Conservation (phyloP, 2,797 vertebrate genomes). For the Phalanger gymnotis region DNA sequence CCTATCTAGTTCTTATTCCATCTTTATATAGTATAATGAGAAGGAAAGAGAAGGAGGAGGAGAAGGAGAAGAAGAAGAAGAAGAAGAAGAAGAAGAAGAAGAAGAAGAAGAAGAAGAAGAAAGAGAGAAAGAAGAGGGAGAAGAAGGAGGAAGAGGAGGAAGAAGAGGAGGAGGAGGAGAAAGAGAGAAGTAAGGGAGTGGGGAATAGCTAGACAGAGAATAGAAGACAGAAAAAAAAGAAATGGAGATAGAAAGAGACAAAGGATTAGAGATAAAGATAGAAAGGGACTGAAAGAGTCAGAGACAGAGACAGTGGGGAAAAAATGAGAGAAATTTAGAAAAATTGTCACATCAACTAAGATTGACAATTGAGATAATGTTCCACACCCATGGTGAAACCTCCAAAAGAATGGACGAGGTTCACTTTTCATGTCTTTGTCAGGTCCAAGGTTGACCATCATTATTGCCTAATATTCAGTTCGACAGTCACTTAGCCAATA, state of each 20-base stretch:
- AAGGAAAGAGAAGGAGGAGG: neutral
- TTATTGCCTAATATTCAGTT: neutral
- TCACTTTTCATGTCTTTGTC: neutral
- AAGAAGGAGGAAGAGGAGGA: no score
- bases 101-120: no score
- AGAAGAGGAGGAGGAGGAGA: no score
- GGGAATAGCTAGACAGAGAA: no score
- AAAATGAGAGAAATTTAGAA: neutral
- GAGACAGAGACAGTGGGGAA: neutral
- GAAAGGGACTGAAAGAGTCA: neutral
- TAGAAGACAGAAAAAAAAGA: no score
- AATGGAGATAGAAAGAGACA: neutral
- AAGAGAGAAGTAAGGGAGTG: no score
- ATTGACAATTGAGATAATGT: neutral
- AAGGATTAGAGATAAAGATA: neutral
- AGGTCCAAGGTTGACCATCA: neutral
- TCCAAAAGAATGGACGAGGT: neutral
- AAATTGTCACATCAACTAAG: neutral
- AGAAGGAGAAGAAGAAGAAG: neutral
- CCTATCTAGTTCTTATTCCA: neutral
- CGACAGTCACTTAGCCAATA: neutral
- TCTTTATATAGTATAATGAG: neutral
- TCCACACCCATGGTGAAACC: neutral
- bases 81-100: no score
- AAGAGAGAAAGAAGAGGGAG: fast-evolving